phyloP scores from a whole-genome alignment of 2,888 invertebrate species.

The Neoascia interrupta region DNA sequence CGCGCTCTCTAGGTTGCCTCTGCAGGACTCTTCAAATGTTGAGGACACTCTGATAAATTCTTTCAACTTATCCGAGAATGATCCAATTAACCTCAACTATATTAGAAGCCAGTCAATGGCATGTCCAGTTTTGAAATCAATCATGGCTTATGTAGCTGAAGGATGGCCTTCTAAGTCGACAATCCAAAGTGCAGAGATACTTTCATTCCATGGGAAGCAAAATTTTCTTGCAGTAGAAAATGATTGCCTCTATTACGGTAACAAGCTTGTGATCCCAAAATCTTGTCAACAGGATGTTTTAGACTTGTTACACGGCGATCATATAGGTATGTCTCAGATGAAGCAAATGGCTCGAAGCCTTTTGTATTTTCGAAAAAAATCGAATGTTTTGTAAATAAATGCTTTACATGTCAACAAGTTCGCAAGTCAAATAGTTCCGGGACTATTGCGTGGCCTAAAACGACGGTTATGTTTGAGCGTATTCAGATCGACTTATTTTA shows the following conservation, averaged over 20 bases:
- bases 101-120: not conserved
- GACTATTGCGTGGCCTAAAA: not conserved
- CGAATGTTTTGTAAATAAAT: slow-evolving; percentile 16
- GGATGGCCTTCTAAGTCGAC: slow-evolving; percentile 15
- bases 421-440: not conserved
- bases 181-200: not conserved
- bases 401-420: slow-evolving; percentile 1
- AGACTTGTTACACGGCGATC: slow-evolving; percentile 14
- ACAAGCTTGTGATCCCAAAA: slow-evolving; percentile 30
- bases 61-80: slow-evolving; percentile 20
- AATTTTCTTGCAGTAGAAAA: slow-evolving; percentile 19
- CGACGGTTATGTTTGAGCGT: slow-evolving; percentile 14
- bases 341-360: slow-evolving; percentile 28
- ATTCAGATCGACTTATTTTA: slow-evolving; percentile 27
- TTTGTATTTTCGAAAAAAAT: slow-evolving; percentile 22
- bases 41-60: slow-evolving; percentile 15
- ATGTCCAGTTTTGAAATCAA: not conserved
- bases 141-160: slow-evolving; percentile 15
- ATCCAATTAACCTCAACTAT: not conserved
- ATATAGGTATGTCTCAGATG: slow-evolving; percentile 20
- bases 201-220: slow-evolving; percentile 9
- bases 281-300: slow-evolving; percentile 4
- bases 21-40: not conserved
- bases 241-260: slow-evolving; percentile 24
- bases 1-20: slow-evolving; percentile 29